Evolutionary conservation across 2,113 vertebrate species (phyloP).

Genomic region (Ciconia boyciana): DNA sequence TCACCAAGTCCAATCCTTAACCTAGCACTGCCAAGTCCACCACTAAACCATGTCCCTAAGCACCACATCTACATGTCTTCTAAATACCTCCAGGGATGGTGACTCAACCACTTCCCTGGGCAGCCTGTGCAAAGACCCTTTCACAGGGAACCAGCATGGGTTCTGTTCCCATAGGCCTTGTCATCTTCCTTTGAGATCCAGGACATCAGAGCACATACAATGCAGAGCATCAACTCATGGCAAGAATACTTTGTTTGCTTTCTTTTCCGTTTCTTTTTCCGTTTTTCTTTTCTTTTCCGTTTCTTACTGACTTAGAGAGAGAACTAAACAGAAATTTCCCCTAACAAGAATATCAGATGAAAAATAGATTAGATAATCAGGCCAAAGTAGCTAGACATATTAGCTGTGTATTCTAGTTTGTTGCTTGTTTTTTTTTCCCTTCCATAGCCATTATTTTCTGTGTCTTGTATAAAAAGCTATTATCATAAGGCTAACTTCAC

Average conservation of each 20-base stretch:
- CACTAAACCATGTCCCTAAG: no score
- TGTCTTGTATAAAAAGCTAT: neutral
- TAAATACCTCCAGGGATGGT: no score
- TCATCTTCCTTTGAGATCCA: neutral
- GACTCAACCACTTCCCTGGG: no score
- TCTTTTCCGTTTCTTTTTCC: no score
- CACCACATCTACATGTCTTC: no score
- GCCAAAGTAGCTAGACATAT: neutral
- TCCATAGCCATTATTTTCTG: neutral
- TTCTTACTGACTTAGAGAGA: neutral
- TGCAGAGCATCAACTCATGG: neutral
- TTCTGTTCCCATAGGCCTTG: neutral
- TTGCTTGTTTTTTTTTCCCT: neutral
- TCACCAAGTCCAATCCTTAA: no score
- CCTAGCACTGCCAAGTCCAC: no score
- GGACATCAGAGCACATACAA: neutral
- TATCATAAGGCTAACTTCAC: neutral
- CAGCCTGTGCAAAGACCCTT: neutral
- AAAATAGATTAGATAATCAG: neutral
- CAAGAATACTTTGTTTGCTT: neutral
- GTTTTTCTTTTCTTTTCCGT: no score
- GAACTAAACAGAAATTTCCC: neutral
- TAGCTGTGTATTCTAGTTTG: neutral
- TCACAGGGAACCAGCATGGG: fast-evolving
- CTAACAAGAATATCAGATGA: neutral